Base-by-base conservation (phyloP, 2,797 vertebrate species). In the Cichlasoma orientale region DNA sequence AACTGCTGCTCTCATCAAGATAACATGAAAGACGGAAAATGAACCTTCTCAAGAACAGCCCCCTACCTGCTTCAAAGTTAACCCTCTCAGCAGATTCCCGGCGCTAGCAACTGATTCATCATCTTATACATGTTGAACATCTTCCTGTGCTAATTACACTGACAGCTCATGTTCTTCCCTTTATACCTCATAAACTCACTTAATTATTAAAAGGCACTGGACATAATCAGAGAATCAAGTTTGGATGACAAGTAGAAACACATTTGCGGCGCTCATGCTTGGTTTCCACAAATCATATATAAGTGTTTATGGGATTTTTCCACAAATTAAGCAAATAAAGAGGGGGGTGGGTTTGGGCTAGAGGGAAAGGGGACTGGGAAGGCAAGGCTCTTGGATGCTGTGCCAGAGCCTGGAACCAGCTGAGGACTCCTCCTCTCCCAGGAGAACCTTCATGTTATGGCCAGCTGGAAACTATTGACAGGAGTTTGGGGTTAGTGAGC, bases 391-490 rank as follows among this genome's bases (percentile, higher is more conserved):
- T 88, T 86, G 88, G 90, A 90, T 31, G 36, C 53, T 38, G 82
- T 80, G 29, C 72, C 73, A 58, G 86, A 86, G 84, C 57, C 82
- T 52, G 75, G 85, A 85, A 89, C 89, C 90, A 94, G 78, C 59
- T 74, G 68, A 86, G 75, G 50, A 56, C 84, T 88, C 86, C 90
- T 90, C 90, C 83, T 87, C 88, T 92, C 90, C 90, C 90, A 78
- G 78, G 84, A 93, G 92, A 84, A 90, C 70, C 33, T 75, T 84
- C 85, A 80, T 73, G 63, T 84, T 88, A 85, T 68, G 63, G 87
- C 87, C 94, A 95, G 94, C 92, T 96, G 94, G 94, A 94, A 94
- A 83, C 86, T 88, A 95, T 94, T 93, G 90, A 92, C 89, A 86
- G 70, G 88, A 89, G 86, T 90, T 92, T 85, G 78, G 74, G 88